phyloP scores from a whole-genome alignment of 2,113 vertebrate genomes.

The Gasterosteus nipponicus region DNA sequence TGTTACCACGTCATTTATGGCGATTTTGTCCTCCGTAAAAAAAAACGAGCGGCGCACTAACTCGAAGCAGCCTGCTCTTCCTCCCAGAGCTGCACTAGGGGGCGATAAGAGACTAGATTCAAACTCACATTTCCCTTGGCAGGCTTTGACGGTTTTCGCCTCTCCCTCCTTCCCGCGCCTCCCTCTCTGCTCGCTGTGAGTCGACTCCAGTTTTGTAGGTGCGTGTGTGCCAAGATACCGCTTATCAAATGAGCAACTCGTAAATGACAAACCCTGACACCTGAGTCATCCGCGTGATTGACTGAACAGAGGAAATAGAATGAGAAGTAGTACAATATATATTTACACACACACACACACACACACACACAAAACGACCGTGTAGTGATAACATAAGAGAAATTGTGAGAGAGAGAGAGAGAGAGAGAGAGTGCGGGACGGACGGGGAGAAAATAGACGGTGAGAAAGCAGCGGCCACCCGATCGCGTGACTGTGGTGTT shows the following conservation, averaged over 20 bases:
- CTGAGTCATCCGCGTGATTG: constrained; percentile 40
- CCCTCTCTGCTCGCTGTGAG: neutral
- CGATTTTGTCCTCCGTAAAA: constrained; percentile 71
- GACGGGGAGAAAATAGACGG: constrained; percentile 43
- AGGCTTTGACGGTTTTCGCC: constrained; percentile 5
- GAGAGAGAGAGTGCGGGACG: constrained; percentile 1
- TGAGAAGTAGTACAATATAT: neutral
- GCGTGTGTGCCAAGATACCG: constrained; percentile 34
- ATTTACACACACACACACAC: too few relatives aligned
- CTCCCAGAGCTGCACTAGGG: constrained; percentile 69
- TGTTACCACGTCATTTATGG: constrained; percentile 72
- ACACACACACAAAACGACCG: neutral
- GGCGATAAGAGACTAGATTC: constrained; percentile 74
- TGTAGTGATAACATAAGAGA: neutral
- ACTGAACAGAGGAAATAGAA: constrained; percentile 4
- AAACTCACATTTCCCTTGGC: constrained; percentile 5
- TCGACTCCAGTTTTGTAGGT: constrained; percentile 22
- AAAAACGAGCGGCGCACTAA: constrained; percentile 51
- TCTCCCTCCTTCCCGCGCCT: neutral
- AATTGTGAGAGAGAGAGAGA: neutral
- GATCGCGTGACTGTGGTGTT: constrained; percentile 79
- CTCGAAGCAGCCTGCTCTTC: constrained; percentile 58
- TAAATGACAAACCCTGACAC: constrained; percentile 31
- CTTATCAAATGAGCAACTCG: constrained; percentile 50
- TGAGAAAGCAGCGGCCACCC: constrained; percentile 64